A percentile compares a stretch with the other conserved stretches of the same genome.
phyloP scores from a whole-genome alignment of 92 coral and sea anemone genomes.

The Zoanthus gigantus region DNA sequence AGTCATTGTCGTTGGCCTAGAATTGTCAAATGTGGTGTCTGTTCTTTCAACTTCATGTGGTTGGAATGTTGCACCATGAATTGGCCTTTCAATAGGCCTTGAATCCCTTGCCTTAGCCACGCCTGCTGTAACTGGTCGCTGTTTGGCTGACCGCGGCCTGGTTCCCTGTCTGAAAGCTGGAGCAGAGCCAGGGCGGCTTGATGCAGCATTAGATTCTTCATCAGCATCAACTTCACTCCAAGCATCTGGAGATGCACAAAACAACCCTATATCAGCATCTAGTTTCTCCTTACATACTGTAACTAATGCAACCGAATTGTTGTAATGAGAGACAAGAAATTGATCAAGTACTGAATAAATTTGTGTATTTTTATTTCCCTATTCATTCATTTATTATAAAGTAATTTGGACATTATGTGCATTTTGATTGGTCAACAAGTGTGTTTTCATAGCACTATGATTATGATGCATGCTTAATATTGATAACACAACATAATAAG shows the following conservation, averaged over 20 bases:
- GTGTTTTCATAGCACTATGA: too few species aligned
- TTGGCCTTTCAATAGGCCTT: slow-evolving; percentile 28
- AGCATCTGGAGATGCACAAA: slow-evolving; percentile 62
- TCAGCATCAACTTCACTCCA: slow-evolving; percentile 94
- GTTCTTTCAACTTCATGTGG: slow-evolving; percentile 15
- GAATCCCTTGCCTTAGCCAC: slow-evolving; percentile 38
- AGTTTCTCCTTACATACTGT: neutral
- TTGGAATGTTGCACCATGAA: neutral
- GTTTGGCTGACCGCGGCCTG: slow-evolving; percentile 62
- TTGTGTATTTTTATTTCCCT: too few species aligned
- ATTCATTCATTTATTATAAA: too few species aligned
- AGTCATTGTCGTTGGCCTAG: slow-evolving; percentile 44
- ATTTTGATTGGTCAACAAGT: too few species aligned
- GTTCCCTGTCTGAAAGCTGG: slow-evolving; percentile 65
- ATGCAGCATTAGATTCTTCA: slow-evolving; percentile 89
- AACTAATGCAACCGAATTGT: too few species aligned
- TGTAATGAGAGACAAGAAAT: too few species aligned
- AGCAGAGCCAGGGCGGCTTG: slow-evolving; percentile 91
- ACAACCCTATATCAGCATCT: neutral
- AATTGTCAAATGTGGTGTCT: slow-evolving; percentile 10
- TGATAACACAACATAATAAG: too few species aligned
- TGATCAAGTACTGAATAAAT: too few species aligned
- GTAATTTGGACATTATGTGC: too few species aligned
- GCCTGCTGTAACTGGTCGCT: slow-evolving; percentile 81
- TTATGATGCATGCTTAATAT: too few species aligned